phyloP scores from a whole-genome alignment of 2,113 vertebrate genomes.

The Progne subis region DNA sequence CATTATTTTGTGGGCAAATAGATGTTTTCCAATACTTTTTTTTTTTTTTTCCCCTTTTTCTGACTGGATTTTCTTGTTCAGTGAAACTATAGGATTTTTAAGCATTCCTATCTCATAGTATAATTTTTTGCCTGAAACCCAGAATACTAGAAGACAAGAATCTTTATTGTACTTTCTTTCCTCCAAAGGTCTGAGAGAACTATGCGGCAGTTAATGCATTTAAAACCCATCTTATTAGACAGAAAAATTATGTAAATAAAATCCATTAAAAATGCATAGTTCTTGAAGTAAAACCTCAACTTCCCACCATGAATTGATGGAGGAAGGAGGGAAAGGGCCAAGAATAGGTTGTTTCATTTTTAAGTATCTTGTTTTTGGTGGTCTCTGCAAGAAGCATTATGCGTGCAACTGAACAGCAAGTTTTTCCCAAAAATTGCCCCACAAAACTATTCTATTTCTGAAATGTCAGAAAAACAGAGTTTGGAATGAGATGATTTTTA shows the following conservation, averaged over 20 bases:
- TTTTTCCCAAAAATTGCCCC: neutral
- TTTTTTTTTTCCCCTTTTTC: constrained; percentile 45
- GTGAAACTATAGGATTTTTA: constrained; percentile 69
- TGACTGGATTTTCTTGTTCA: constrained; percentile 80
- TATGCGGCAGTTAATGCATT: constrained; percentile 50
- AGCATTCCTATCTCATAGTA: constrained; percentile 67
- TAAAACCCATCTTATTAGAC: constrained; percentile 25
- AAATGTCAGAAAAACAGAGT: neutral
- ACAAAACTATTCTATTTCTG: neutral
- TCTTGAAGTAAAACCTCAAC: neutral
- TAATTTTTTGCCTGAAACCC: constrained; percentile 54
- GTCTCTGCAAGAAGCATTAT: neutral
- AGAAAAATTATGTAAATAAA: constrained; percentile 52
- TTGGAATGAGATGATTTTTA: neutral
- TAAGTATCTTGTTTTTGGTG: neutral
- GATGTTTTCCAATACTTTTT: constrained; percentile 77
- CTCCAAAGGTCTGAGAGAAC: constrained; percentile 33
- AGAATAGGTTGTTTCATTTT: neutral
- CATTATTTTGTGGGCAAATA: constrained; percentile 84
- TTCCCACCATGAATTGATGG: neutral
- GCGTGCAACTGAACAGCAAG: neutral
- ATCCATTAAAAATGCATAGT: constrained; percentile 48
- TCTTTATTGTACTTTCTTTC: constrained; percentile 34
- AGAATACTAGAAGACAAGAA: constrained; percentile 43
- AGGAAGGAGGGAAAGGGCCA: neutral